Conservation (phyloP, 2,113 vertebrate genomes). For the Promerops cafer region DNA sequence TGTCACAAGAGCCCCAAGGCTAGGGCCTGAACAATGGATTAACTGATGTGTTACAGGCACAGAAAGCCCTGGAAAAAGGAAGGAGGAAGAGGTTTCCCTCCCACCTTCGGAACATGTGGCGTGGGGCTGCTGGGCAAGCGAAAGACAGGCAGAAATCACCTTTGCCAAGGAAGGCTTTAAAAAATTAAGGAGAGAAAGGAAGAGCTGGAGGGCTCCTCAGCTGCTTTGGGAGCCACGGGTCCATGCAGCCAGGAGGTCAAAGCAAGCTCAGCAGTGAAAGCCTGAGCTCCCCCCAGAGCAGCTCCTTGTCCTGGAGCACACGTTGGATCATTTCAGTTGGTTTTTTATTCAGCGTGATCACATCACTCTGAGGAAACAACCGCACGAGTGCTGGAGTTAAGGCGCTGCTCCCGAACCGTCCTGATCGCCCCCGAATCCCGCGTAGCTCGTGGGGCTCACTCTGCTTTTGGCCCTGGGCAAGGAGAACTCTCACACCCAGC, state of each 20-base stretch:
- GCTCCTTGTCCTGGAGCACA: not conserved
- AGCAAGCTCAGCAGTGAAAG: not conserved
- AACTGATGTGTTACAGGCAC: not conserved
- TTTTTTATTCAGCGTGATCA: not conserved
- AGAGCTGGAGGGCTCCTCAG: not conserved
- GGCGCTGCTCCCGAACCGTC: not conserved
- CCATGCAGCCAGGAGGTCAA: not conserved
- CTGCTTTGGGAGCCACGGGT: not conserved
- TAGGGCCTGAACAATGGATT: not conserved
- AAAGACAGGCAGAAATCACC: not conserved
- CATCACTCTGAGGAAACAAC: not conserved
- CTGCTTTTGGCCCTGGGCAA: not conserved
- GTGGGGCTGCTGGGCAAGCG: not conserved
- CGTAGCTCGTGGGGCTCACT: fast-evolving
- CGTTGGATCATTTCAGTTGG: fast-evolving
- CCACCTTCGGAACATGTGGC: fast-evolving
- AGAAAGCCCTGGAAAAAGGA: not conserved
- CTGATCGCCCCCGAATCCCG: not conserved
- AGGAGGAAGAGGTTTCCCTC: not conserved
- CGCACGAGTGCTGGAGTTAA: not conserved
- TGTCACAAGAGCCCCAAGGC: not conserved
- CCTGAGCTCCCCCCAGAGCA: not conserved
- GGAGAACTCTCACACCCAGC: not conserved
- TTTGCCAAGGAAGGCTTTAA: not conserved
- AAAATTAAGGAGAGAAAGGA: not conserved